Evolutionary conservation across 1,140 invertebrate species (phyloP).

Genomic region (Drosophila fuyamai): DNA sequence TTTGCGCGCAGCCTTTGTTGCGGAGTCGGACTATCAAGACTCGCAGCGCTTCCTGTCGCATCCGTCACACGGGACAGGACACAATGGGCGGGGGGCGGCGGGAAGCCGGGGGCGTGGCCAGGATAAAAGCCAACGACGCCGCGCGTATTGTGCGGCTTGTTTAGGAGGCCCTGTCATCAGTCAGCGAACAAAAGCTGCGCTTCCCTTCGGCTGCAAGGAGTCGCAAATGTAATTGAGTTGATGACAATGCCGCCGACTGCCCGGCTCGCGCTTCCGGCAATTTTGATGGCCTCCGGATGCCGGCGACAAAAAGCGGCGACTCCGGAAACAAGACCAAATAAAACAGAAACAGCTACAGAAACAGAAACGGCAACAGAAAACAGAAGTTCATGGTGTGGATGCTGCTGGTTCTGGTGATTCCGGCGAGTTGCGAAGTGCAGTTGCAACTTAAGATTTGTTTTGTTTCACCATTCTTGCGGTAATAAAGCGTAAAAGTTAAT

Average conservation of each 20-base stretch:
- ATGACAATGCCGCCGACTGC: conserved; percentile 61
- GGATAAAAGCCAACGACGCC: conserved; percentile 69
- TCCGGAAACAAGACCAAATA: conserved; percentile 31
- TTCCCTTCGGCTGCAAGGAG: conserved; percentile 40
- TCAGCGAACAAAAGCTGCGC: conserved; percentile 48
- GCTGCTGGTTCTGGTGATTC: not conserved
- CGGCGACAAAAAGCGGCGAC: conserved; percentile 58
- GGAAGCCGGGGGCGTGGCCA: conserved; percentile 27
- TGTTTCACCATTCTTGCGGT: conserved; percentile 70
- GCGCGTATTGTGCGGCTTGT: conserved; percentile 71
- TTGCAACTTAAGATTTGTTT: conserved; percentile 65
- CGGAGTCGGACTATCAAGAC: conserved; percentile 57
- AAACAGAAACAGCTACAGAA: conserved; percentile 30
- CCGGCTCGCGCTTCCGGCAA: conserved; percentile 67
- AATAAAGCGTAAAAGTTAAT: conserved; percentile 81
- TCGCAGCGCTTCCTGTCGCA: conserved; percentile 74
- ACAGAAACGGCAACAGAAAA: conserved; percentile 9
- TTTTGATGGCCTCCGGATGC: conserved; percentile 77
- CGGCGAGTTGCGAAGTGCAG: conserved; percentile 19
- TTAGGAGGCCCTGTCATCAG: conserved; percentile 56
- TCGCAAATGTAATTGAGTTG: conserved; percentile 78
- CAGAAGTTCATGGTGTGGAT: conserved; percentile 32
- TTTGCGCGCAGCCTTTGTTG: conserved; percentile 36
- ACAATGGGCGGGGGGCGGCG: conserved; percentile 46
- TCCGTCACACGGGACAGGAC: conserved; percentile 69